Evolutionary conservation across 2,113 vertebrate species (phyloP).

Genomic region (Scopus umbretta): DNA sequence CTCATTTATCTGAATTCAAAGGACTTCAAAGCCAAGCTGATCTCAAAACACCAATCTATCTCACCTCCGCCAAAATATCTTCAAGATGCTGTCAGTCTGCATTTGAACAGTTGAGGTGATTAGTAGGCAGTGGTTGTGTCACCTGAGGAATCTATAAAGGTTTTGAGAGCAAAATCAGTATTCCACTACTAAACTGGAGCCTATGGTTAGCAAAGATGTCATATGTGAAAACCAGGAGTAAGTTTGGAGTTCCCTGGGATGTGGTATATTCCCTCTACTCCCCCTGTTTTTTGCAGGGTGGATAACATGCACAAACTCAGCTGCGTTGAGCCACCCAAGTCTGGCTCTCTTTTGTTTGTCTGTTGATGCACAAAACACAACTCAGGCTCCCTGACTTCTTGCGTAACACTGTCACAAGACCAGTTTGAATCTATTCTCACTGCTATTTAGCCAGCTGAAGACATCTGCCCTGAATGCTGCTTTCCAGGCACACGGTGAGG

Average conservation of each 20-base stretch:
- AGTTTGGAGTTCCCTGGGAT: background rate
- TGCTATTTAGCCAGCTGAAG: slow-evolving; percentile 21
- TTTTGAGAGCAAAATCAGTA: background rate
- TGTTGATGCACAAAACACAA: background rate
- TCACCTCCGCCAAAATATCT: background rate
- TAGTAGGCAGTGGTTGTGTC: background rate
- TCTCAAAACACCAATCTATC: background rate
- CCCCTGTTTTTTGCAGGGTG: background rate
- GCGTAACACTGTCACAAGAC: background rate
- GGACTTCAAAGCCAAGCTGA: background rate
- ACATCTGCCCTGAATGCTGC: slow-evolving; percentile 23
- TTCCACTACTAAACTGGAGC: background rate
- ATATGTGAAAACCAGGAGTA: background rate
- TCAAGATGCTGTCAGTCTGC: background rate
- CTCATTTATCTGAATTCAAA: background rate
- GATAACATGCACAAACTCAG: background rate
- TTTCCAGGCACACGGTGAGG: slow-evolving; percentile 8
- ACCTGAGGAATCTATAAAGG: background rate
- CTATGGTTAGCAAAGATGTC: background rate
- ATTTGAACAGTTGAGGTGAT: background rate
- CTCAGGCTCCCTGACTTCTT: background rate
- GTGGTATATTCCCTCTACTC: background rate
- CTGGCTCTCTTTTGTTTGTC: background rate
- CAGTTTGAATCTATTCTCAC: background rate
- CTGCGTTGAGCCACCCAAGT: background rate